These are phyloP conservation scores for Clarias pachynema DNA, from an alignment of 2,797 vertebrate species.

Conservation along the genomic window DNA sequence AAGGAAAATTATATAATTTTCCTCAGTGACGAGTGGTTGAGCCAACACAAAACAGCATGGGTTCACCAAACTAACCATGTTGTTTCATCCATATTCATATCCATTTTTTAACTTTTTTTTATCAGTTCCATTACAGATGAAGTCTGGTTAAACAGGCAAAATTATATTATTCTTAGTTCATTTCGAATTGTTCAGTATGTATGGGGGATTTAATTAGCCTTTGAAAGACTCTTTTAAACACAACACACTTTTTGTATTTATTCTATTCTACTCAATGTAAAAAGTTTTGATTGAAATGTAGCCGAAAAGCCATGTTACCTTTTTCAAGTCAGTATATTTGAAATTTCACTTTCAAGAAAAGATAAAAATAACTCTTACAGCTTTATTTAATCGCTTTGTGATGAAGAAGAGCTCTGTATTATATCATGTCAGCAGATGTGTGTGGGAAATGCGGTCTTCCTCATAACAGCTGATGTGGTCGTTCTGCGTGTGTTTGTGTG, in stretches of 20 bases:
- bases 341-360: neutral
- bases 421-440: neutral
- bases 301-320: neutral
- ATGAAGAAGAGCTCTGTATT: constrained; percentile 3
- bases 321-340: neutral
- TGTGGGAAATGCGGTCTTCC: neutral
- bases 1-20: neutral
- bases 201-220: neutral
- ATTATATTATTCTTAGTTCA: neutral
- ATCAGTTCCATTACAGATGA: too few relatives aligned
- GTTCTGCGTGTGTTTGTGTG: neutral
- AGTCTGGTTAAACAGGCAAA: neutral
- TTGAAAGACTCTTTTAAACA: neutral
- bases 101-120: neutral
- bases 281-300: neutral
- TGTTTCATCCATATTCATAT: neutral
- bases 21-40: neutral
- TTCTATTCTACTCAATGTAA: neutral
- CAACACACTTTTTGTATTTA: neutral
- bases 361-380: neutral
- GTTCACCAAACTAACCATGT: neutral
- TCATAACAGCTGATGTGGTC: neutral
- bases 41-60: neutral
- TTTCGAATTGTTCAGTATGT: neutral
- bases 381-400: neutral